These are phyloP conservation scores for Mesochorus sp. DNA, from an alignment of 2,888 invertebrate species.

Conservation along the genomic window DNA sequence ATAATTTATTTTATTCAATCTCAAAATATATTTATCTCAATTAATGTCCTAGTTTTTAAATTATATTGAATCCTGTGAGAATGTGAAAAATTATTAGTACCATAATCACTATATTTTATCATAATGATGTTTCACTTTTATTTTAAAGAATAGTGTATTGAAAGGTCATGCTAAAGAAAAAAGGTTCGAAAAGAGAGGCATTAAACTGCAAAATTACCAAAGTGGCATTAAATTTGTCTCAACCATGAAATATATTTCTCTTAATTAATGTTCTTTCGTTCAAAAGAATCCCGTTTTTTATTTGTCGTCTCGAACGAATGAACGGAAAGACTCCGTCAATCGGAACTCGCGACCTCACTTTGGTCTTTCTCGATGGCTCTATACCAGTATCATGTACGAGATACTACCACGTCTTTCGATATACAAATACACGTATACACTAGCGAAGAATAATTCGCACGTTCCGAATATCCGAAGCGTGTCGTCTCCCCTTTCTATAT, in stretches of 20 bases:
- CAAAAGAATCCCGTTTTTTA: neutral
- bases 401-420: too few species aligned
- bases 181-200: too few species aligned
- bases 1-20: too few species aligned
- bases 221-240: neutral
- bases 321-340: conserved; percentile 25
- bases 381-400: neutral
- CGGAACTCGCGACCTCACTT: conserved; percentile 23
- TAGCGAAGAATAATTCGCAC: conserved; percentile 61
- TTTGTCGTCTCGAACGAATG: neutral
- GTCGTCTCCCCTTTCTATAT: conserved; percentile 30
- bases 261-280: neutral
- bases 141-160: too few species aligned
- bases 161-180: too few species aligned
- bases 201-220: too few species aligned
- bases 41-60: too few species aligned
- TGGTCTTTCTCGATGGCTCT: conserved; percentile 6
- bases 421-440: neutral
- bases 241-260: neutral
- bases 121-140: too few species aligned
- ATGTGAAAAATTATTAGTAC: too few species aligned
- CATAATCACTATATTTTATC: too few species aligned
- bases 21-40: too few species aligned
- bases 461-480: conserved; percentile 59
- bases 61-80: too few species aligned